Base-by-base conservation (phyloP, 2,113 vertebrate genomes). In the Gavialis gangeticus region DNA sequence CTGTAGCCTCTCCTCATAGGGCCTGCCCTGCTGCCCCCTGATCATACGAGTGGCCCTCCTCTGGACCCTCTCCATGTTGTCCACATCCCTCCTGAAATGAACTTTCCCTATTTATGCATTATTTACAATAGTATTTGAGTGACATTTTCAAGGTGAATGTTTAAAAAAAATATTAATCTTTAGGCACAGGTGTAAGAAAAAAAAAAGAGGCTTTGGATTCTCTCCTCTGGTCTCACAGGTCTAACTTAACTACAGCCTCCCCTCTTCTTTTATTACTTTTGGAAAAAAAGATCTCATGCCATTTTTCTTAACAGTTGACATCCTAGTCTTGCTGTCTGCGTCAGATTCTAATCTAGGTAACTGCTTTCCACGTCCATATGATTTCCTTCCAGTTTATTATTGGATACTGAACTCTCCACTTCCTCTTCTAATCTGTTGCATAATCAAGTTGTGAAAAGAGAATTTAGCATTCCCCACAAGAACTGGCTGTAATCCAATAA, bases 391-490 rank as follows among this genome's bases (percentile, higher is more conserved):
- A 93, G 94, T 64, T 79, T 84, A 88, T 83, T 82, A 85, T 79
- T 54, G 1, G 85, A 62, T 25, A 62, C 25, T 25, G 60, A 24
- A 25, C 60, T 62, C 91, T 93, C 83, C 62, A 84, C 83, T 95
- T 95, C 92, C 89, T 84, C 87, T 94, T 96, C 24, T 0, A 87
- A 95, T 91, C 85, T 88, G 75, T 96, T 94, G 95, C 92, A 92
- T 89, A 96, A 94, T 85, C 95, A 89, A 79, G 75, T 87, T 96
- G 82, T 60, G 89, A 92, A 85, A 71, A 96, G 91, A 94, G 92
- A 96, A 85, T 92, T 87, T 90, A 93, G 96, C 91, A 88, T 78
- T 66, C 58, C 89, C 91, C 95, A 82, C 91, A 89, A 95, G 95
- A 96, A 96, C 83, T 84, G 75, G 71, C 71, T 93, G 58, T 58